Evolutionary conservation across 2,113 vertebrate genomes (phyloP).

Genomic region (Misgurnus mizolepis): DNA sequence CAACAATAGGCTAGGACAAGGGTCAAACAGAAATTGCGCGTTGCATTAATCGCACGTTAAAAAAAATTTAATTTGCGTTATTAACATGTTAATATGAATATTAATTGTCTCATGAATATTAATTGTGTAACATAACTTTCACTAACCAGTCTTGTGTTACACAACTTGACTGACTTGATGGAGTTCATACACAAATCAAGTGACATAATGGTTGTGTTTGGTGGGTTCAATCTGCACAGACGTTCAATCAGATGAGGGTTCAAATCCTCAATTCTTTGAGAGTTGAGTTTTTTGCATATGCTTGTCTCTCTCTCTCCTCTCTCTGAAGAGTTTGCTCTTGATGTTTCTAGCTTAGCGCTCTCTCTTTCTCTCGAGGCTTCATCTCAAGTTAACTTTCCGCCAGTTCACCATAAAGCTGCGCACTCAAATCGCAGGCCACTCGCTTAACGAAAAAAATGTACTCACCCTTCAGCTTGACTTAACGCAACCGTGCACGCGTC

Average conservation of each 20-base stretch:
- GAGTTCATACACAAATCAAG: not conserved
- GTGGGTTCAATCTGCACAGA: not conserved
- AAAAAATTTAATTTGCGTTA: no score
- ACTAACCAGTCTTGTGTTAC: no score
- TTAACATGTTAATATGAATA: no score
- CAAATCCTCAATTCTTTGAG: conserved; percentile 1
- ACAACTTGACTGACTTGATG: no score
- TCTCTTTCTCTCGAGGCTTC: conserved; percentile 28
- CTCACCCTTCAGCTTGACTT: conserved; percentile 7
- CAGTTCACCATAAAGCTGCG: not conserved
- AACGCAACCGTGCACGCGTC: not conserved
- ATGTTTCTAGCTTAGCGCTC: conserved; percentile 18
- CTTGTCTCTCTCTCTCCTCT: conserved; percentile 7
- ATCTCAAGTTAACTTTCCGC: conserved; percentile 6
- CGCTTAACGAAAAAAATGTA: not conserved
- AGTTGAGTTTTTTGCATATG: not conserved
- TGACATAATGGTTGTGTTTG: not conserved
- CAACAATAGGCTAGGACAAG: no score
- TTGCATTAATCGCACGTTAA: no score
- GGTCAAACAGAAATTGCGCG: no score
- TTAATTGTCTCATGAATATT: no score
- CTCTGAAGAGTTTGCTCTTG: conserved; percentile 9
- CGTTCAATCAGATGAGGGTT: not conserved
- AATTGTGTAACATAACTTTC: no score
- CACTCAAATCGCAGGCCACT: not conserved